A percentile compares a stretch with the other conserved stretches of the same genome.
Conservation (phyloP, 2,113 vertebrate genomes). For the Chrysemys picta region DNA sequence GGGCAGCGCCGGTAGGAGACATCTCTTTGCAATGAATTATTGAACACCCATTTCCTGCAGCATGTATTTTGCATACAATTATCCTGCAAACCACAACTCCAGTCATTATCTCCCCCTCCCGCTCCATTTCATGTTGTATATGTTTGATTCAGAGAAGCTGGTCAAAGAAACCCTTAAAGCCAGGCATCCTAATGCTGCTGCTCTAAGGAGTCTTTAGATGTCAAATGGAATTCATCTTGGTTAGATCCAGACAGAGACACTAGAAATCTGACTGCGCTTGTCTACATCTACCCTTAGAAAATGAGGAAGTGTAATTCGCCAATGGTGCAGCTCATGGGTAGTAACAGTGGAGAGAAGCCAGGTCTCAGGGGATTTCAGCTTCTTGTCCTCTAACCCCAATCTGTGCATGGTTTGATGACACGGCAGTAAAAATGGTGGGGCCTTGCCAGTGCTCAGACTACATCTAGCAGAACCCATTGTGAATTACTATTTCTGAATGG, state of each 20-base stretch:
- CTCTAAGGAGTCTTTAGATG: background rate
- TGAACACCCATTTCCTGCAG: background rate
- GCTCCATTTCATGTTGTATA: background rate
- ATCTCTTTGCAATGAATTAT: background rate
- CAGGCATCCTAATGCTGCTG: background rate
- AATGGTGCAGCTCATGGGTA: background rate
- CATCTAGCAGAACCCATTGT: background rate
- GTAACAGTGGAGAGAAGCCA: background rate
- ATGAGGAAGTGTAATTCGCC: background rate
- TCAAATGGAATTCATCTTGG: background rate
- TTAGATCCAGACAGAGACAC: background rate
- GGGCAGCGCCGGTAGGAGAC: background rate
- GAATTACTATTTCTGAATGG: background rate
- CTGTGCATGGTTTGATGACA: background rate
- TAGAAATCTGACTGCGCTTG: background rate
- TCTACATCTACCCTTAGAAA: background rate
- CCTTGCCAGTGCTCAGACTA: background rate
- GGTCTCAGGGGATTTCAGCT: background rate
- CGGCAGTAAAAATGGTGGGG: background rate
- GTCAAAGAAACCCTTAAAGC: background rate
- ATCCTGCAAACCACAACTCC: background rate
- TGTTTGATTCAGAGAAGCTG: background rate
- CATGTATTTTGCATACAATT: background rate
- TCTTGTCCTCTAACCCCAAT: background rate
- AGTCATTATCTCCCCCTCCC: background rate